A percentile compares a stretch with the other conserved stretches of the same genome.
Evolutionary conservation across 2,113 vertebrate species (phyloP).

Genomic region (Indicator maculatus): DNA sequence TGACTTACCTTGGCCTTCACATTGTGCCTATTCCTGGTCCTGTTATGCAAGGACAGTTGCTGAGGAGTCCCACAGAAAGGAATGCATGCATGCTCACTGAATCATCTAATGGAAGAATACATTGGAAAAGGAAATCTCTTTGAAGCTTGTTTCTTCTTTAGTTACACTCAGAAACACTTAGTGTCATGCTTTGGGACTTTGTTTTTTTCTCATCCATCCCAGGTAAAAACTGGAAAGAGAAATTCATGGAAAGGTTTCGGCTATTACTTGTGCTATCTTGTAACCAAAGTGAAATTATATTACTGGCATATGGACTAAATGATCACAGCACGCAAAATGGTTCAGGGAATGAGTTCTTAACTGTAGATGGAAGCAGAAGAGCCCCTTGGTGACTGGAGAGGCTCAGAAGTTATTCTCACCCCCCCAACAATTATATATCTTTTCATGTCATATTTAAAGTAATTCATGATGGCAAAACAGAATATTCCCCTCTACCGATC

Average conservation of each 20-base stretch:
- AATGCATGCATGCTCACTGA: rapidly evolving
- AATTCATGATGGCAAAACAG: neutral
- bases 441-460: neutral
- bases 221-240: neutral
- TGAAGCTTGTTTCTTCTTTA: neutral
- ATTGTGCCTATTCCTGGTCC: neutral
- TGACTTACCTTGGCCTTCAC: neutral
- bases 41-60: neutral
- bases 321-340: neutral
- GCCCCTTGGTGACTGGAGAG: neutral
- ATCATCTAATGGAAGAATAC: neutral
- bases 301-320: neutral
- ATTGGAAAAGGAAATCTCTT: neutral
- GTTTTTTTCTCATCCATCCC: neutral
- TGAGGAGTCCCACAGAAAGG: neutral
- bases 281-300: neutral
- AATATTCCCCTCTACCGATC: neutral
- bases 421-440: neutral
- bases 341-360: neutral
- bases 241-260: neutral
- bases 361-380: neutral
- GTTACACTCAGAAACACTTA: neutral
- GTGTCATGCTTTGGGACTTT: neutral
- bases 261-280: neutral
- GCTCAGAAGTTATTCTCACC: neutral